Conservation (phyloP, 2,113 vertebrate species). For the human region DNA sequence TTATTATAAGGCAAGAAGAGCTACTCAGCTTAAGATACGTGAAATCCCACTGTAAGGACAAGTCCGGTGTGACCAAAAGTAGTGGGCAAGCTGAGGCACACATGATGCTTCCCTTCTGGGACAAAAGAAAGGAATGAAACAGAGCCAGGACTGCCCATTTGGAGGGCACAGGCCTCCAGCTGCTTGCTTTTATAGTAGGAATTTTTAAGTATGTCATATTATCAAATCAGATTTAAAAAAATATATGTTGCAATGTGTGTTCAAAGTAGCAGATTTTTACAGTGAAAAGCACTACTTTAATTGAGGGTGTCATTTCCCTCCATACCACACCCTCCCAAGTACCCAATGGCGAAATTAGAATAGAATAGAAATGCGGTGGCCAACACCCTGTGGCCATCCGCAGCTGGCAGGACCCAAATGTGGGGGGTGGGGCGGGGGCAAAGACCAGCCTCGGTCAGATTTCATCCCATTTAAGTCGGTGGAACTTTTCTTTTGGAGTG, state of each 20-base stretch:
- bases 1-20: neutral
- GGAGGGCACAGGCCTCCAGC: neutral
- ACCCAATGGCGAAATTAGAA: neutral
- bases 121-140: neutral
- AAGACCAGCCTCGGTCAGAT: neutral
- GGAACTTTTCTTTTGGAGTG: conserved; percentile 13
- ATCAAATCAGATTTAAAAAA: neutral
- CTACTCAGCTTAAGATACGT: neutral
- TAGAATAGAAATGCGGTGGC: neutral
- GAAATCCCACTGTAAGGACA: neutral
- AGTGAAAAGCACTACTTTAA: neutral
- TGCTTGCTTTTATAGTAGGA: conserved; percentile 32
- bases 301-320: neutral
- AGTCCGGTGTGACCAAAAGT: neutral
- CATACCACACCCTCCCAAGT: neutral
- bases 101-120: neutral
- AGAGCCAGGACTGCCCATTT: neutral
- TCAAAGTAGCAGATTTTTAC: neutral
- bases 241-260: neutral
- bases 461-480: conserved; percentile 13
- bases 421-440: neutral
- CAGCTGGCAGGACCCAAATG: neutral
- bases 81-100: neutral
- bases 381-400: neutral
- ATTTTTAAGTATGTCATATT: conserved; percentile 38